These are phyloP conservation scores for Aricia artaxerxes DNA, from an alignment of 2,888 invertebrate genomes.

Conservation along the genomic window DNA sequence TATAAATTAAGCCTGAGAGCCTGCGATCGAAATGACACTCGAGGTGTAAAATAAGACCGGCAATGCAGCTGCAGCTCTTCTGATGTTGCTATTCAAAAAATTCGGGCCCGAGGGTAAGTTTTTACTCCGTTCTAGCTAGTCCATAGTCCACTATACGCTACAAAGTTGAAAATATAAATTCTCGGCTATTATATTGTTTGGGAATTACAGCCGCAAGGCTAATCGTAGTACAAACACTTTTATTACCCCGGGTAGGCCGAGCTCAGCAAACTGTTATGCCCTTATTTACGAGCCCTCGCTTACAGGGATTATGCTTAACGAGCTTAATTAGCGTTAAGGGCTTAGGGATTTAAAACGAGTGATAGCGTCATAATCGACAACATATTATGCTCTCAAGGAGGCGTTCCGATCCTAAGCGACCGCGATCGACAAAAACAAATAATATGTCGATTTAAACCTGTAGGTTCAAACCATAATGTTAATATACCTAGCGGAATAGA, in stretches of 20 bases:
- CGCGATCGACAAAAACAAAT: no score
- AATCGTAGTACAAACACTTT: background rate
- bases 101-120: no score
- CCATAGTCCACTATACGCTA: no score
- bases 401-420: background rate
- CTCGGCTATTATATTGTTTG: background rate
- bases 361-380: background rate
- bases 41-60: no score
- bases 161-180: background rate
- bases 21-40: no score
- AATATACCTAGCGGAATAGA: no score
- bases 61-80: no score
- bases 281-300: conserved; percentile 8
- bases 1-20: no score
- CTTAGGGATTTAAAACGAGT: background rate
- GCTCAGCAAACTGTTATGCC: conserved; percentile 5
- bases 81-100: no score
- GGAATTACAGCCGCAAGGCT: background rate
- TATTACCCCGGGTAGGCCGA: background rate
- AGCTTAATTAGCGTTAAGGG: conserved; percentile 17
- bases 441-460: no score
- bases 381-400: background rate
- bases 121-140: no score
- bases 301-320: conserved; percentile 6
- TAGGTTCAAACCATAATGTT: no score